Base-by-base conservation (phyloP, 2,797 vertebrate species). In the Discoglossus pictus region DNA sequence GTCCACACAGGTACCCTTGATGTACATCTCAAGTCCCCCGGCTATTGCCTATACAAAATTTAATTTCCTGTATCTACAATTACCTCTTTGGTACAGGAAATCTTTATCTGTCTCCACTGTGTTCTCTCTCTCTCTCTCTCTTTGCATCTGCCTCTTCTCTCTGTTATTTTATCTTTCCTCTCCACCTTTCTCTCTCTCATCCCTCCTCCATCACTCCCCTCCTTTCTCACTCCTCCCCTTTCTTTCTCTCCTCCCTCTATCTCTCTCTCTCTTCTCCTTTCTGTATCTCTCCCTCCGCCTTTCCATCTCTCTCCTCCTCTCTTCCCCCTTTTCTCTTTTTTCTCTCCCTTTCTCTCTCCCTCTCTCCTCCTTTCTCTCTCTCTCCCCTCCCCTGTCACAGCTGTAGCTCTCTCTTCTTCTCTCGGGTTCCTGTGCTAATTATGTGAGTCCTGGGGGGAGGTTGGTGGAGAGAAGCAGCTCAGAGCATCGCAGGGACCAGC, bases 361-460 rank as follows among this genome's bases (percentile, higher is more conserved):
- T 20, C 2, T 46, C 3, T 17, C 24, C 51, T 1, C 0, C 34
- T 38, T 21, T 17, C 5, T 13, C 18, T 50, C 53, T 17, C 24
- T 21, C 47, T 40, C 53, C 43, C 16, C 43, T 54, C 48, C 44
- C 43, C 35, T 17, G 23, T 62, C 20, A 25, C 23, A 63, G 36
- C 50, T 38, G 16, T 59, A 50, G 18, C 47, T 72, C 44, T 59
- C 35, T 38, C 20, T 47, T 59, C 55, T 51, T 40, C 53, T 64
- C 38, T 7, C 60, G 65, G 65, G 65, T 60, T 68, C 48, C 55
- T 68, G 55, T 60, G 55, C 65, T 68, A 68, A 68, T 68, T 44
- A 53, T 68, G 65, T 61, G 65, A 68, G 56, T 68, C 65, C 66
- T 69, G 58, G 58, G 66, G 64, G 64, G 24, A 31, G 42, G 27